Conservation (phyloP, 2,113 vertebrate genomes). For the Carettochelys insculpta region DNA sequence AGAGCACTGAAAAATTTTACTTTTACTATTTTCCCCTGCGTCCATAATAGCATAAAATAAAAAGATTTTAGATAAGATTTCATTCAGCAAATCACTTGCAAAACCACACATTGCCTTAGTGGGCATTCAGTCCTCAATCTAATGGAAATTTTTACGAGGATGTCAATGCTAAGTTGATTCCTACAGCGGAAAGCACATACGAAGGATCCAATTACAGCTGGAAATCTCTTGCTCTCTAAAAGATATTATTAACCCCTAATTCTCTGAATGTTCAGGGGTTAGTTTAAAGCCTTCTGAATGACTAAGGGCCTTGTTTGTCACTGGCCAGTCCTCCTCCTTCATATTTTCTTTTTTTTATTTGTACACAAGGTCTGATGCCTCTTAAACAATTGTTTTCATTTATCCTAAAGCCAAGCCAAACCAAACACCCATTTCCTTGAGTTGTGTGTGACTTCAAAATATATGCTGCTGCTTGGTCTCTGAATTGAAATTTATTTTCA, state of each 20-base stretch:
- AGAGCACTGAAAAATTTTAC: conserved; percentile 64
- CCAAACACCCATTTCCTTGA: background rate
- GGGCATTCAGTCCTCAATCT: conserved; percentile 76
- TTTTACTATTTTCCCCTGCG: conserved; percentile 68
- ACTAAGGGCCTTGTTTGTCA: conserved; percentile 5
- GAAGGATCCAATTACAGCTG: conserved; percentile 77
- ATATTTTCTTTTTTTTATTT: conserved; percentile 14
- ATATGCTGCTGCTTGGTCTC: background rate
- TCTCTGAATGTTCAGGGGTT: conserved; percentile 43
- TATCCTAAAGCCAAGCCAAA: background rate
- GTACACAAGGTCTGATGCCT: background rate
- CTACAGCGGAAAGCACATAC: conserved; percentile 76
- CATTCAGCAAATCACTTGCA: conserved; percentile 81
- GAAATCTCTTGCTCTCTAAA: conserved; percentile 69
- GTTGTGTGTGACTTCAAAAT: background rate
- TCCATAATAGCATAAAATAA: conserved; percentile 85
- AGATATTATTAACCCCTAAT: conserved; percentile 71
- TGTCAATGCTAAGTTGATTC: conserved; percentile 80
- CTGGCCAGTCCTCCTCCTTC: background rate
- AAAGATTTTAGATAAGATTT: conserved; percentile 90
- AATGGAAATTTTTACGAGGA: conserved; percentile 81
- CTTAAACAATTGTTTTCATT: background rate
- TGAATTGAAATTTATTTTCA: too few relatives aligned
- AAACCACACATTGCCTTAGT: conserved; percentile 74
- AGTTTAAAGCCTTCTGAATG: conserved; percentile 34